Base-by-base conservation (phyloP, 2,888 invertebrate species). In the Drosophila imparisetae region DNA sequence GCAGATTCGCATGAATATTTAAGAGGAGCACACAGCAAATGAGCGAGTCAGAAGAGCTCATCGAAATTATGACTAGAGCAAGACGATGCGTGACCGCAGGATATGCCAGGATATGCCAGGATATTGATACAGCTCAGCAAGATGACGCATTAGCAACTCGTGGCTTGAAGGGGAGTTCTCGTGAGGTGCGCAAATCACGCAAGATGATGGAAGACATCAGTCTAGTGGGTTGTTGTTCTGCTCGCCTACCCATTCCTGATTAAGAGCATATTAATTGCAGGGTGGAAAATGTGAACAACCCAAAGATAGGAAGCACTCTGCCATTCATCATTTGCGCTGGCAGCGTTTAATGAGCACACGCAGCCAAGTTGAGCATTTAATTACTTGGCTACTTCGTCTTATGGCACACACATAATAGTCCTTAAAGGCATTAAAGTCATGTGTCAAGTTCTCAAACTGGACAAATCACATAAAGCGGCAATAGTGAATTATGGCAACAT, bases 191-290 rank as follows among this genome's bases (percentile, higher is more conserved):
- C 84, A 83, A 89, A 89, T 86, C 86, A 86, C 83, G 86, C 90
- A 89, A 84, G 48, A 32, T 32, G 32, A 32, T 32, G 32, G 32
- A 32, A 32, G 32, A 11, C 32, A 32, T 32, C 32, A 32, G 30
- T 13, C 42, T 66, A 73, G 75, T 71, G 66, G 64, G 72, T 64
- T 63, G 75, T 60, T 72, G 55, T 59, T n/a, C 55, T 13, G 27
- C 21, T 73, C 70, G 58, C 66, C 21, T 0, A 29, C 70, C 82
- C 75, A 62, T 67, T 74, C 77, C 75, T 81, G 83, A 86, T 89
- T 86, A 87, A 88, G 80, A 79, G 87, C 86, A 87, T 90, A 92
- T 92, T 92, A 91, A 92, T 92, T 92, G 91, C 81, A 69, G 91
- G 89, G 86, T 85, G 89, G 86, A 73, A 80, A 71, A 59, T 34